A percentile compares a stretch with the other conserved stretches of the same genome.
phyloP scores from a whole-genome alignment of 2,113 vertebrate species.

The Corythornis madagascariensis region DNA sequence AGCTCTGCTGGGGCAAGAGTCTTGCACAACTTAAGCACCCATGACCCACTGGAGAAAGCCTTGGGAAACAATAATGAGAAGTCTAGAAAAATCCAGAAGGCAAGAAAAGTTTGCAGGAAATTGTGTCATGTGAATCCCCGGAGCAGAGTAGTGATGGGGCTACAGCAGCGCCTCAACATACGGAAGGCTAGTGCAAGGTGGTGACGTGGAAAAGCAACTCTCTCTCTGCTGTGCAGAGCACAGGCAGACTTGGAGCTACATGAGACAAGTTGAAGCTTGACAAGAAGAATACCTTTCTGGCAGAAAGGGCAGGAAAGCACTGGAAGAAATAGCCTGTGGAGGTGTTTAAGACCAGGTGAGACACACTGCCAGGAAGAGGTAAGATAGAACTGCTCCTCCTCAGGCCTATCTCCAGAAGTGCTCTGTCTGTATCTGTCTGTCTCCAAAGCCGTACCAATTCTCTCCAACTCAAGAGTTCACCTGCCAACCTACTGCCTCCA shows the following conservation, averaged over 20 bases:
- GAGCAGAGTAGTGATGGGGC: background rate
- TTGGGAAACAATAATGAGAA: background rate
- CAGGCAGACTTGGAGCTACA: background rate
- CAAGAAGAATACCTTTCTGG: background rate
- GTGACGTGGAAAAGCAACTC: background rate
- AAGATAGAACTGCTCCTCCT: background rate
- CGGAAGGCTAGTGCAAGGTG: background rate
- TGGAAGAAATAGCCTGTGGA: background rate
- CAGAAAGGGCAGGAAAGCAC: background rate
- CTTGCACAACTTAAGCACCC: background rate
- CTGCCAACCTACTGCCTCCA: rapidly evolving
- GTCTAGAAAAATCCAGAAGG: background rate
- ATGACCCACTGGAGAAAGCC: background rate
- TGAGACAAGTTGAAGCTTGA: background rate
- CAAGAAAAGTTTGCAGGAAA: background rate
- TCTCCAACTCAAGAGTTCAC: background rate
- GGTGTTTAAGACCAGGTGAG: background rate
- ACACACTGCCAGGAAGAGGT: background rate
- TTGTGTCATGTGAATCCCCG: rapidly evolving
- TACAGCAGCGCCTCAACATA: background rate
- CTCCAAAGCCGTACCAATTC: background rate
- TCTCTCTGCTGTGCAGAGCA: background rate
- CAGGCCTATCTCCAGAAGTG: background rate
- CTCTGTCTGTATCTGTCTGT: background rate
- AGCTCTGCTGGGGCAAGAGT: background rate